Evolutionary conservation across 1,140 invertebrate genomes (phyloP).

Genomic region (Camponotus floridanus): DNA sequence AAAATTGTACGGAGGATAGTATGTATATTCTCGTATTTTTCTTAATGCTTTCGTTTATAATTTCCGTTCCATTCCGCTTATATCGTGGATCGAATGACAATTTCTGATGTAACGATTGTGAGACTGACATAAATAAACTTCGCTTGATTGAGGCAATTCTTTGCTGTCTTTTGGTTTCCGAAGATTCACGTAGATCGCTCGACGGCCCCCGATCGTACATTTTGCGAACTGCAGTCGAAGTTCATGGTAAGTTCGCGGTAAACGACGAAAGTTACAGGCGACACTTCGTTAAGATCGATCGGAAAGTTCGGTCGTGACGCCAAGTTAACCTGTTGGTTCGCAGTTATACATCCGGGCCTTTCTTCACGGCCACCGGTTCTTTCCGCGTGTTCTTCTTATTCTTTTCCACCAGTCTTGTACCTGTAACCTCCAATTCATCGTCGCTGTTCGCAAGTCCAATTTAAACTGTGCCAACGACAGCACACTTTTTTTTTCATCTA

Average conservation of each 20-base stretch:
- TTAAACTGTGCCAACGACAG: conserved; percentile 58
- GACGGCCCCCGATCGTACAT: neutral
- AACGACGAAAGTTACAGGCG: conserved; percentile 61
- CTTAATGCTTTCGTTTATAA: neutral
- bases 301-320: conserved; percentile 51
- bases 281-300: conserved; percentile 65
- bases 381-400: neutral
- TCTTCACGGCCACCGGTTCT: conserved; percentile 9
- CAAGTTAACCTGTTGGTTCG: conserved; percentile 56
- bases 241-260: conserved; percentile 30
- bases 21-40: neutral
- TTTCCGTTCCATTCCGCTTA: neutral
- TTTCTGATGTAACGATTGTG: conserved; percentile 2
- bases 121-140: conserved; percentile 55
- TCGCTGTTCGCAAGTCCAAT: conserved; percentile 47
- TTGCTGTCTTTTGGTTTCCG: neutral
- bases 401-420: conserved; percentile 60
- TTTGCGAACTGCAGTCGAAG: conserved; percentile 22
- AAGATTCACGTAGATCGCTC: conserved; percentile 24
- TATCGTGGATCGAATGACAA: conserved; percentile 7
- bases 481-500: conserved; percentile 22
- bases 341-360: conserved; percentile 45
- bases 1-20: neutral
- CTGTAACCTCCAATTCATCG: conserved; percentile 62
- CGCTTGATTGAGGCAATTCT: conserved; percentile 40